Base-by-base conservation (phyloP, 1,140 invertebrate species). In the Anoplolepis gracilipes region DNA sequence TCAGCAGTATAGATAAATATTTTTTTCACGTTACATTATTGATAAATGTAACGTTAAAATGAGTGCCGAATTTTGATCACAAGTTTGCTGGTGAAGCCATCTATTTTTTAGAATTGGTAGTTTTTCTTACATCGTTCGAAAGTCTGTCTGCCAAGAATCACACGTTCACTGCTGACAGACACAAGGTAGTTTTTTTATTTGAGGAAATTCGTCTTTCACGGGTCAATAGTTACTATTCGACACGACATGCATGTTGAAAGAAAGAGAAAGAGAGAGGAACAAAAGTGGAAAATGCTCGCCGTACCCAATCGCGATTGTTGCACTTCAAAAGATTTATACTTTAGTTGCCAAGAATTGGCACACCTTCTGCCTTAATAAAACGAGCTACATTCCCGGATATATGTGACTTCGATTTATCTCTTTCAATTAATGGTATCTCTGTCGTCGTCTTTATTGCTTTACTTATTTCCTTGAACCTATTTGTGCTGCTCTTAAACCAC, bases 311-410 rank as follows among this genome's bases (percentile, higher is more conserved):
- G 36, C 53, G 28, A 59, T 82, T 82, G 78, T 82, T 82, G 53
- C 53, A 73, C 55, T 73, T 70, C 36, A 10, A 42, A 72, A 53
- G 8, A 33, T 81, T 82, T 59, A 73, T 82, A 73, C 67, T 59
- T 72, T 28, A 59, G 53, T 61, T 28, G 39, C 67, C 36, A 49
- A 22, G 19, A 73, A 19, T 73, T 82, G 77, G 77, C 33, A 79
- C 67, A 13, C 8, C 39, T 59, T 22, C 11, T 39, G 7, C n/a
- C 2, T n/a, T 36, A 61, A 73, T 73, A 82, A 73, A 22, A 79
- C 33, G n/a, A 79, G 22, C 49, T 22, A 13, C 4, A n/a, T 79
- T 39, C 28, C 5, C 6, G 25, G 11, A 57, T 39, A 16, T 42
- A 10, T 30, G 13, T 42, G 7, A 79, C 62, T 69, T 36, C 16